Base-by-base conservation (phyloP, 2,888 invertebrate genomes). In the Dysmachus trigonus region DNA sequence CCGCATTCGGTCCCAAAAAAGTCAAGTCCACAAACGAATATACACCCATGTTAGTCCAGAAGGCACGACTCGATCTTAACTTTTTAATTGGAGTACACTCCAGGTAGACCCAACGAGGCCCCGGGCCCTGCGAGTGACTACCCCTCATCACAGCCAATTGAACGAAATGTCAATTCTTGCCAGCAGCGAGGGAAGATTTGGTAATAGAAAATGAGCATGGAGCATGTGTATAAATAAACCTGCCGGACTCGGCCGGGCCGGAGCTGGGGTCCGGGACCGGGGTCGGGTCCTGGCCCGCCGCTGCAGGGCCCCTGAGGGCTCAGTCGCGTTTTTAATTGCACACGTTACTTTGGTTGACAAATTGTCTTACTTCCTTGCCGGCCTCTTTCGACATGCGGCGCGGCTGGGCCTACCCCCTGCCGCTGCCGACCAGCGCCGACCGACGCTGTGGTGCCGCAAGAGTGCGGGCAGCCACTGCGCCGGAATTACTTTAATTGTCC, bases 111-210 rank as follows among this genome's bases (percentile, higher is more conserved):
- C 86, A 86, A 82, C 72, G 47, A 81, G 47, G 74, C 72, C 53
- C 73, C 53, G 83, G 72, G 62, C 85, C 79, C 85, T 83, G 83
- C 86, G 85, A 87, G 85, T 76, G 82, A 84, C 85, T 85, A 71
- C 85, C 85, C 85, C 76, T 77, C 85, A 87, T 87, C 88, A 86
- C 86, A 88, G 88, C 87, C 88, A 88, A 89, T 88, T 88, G 88
- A 89, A 89, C 88, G 88, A 88, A 89, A 88, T 88, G 89, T 88
- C 89, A 89, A 88, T 89, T 88, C 86, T 86, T 77, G 87, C 89
- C 88, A n/a, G 79, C 83, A 18, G 82, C 82, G 15, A 38, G 72
- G 72, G 83, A 83, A 83, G 83, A 83, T 83, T 83, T 72, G 83
- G 83, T 83, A 83, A 83, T 83, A 83, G 83, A 83, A 83, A 72